These are phyloP conservation scores for Neodontobutis hainanensis DNA, from an alignment of 2,113 vertebrate species.

Conservation along the genomic window DNA sequence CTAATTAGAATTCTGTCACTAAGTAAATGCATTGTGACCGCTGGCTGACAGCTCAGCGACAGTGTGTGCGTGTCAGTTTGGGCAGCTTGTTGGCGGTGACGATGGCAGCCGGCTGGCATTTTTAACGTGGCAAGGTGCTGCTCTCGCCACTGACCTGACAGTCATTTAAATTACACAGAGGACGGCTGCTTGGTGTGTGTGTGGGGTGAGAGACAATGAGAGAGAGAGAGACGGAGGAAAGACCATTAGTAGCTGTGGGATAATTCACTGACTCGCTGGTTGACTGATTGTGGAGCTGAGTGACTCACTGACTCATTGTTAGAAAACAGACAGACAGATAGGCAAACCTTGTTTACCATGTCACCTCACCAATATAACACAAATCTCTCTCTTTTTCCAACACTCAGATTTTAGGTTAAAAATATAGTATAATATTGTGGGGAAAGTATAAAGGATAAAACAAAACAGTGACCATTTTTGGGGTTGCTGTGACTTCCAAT, in stretches of 20 bases:
- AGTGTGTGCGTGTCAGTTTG: slow-evolving; percentile 86
- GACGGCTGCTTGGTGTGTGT: slow-evolving; percentile 61
- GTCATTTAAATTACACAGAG: slow-evolving; percentile 84
- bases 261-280: slow-evolving; percentile 79
- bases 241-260: slow-evolving; percentile 80
- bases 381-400: slow-evolving; percentile 44
- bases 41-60: slow-evolving; percentile 86
- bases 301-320: slow-evolving; percentile 78
- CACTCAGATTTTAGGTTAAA: slow-evolving; percentile 14
- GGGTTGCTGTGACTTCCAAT: too few relatives aligned
- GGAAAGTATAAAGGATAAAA: slow-evolving; percentile 16
- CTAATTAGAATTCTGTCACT: slow-evolving; percentile 99
- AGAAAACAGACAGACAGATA: slow-evolving; percentile 69
- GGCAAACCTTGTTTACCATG: slow-evolving; percentile 70
- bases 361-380: slow-evolving; percentile 62
- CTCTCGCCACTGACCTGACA: slow-evolving; percentile 84
- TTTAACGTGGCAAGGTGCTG: slow-evolving; percentile 91
- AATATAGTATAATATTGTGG: slow-evolving; percentile 34
- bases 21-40: slow-evolving; percentile 98
- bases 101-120: slow-evolving; percentile 95
- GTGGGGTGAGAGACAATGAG: slow-evolving; percentile 22
- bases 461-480: too few relatives aligned
- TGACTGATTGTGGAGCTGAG: slow-evolving; percentile 75
- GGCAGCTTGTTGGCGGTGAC: slow-evolving; percentile 87
- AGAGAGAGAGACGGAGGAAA: slow-evolving; percentile 80